Evolutionary conservation across 2,797 vertebrate genomes (phyloP).

Genomic region (Rhinella marina): DNA sequence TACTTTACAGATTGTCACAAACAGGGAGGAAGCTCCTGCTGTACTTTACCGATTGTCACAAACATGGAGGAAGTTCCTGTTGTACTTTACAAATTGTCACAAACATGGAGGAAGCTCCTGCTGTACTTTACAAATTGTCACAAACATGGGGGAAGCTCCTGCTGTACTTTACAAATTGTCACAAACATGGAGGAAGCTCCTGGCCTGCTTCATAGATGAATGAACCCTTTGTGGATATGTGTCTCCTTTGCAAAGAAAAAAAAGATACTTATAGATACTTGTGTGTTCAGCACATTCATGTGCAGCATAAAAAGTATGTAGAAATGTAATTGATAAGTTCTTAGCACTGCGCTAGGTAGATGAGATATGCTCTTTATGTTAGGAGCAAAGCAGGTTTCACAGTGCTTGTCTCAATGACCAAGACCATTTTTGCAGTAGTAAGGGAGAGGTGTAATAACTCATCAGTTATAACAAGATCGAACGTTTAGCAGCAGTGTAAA

Average conservation of each 20-base stretch:
- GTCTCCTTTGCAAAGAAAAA: not conserved
- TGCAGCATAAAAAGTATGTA: slow-evolving; percentile 52
- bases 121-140: too few relatives aligned
- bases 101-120: too few relatives aligned
- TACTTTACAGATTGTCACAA: too few relatives aligned
- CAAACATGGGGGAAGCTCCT: too few relatives aligned
- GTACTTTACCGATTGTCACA: too few relatives aligned
- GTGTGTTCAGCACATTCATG: not conserved
- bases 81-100: too few relatives aligned
- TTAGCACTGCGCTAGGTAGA: not conserved
- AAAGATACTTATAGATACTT: not conserved
- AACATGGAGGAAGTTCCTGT: too few relatives aligned
- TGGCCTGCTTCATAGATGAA: not conserved
- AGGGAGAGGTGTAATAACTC: not conserved
- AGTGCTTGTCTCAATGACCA: slow-evolving; percentile 61
- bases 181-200: not conserved
- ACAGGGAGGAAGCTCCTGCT: too few relatives aligned
- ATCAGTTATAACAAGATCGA: not conserved
- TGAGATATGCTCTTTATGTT: slow-evolving; percentile 13
- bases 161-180: too few relatives aligned
- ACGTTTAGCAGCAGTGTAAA: not conserved
- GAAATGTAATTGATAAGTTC: not conserved
- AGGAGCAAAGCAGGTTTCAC: slow-evolving; percentile 6
- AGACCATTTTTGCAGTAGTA: slow-evolving; percentile 63
- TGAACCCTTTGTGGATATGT: not conserved